Conservation (phyloP, 2,888 invertebrate genomes). For the Phlogophora meticulosa region DNA sequence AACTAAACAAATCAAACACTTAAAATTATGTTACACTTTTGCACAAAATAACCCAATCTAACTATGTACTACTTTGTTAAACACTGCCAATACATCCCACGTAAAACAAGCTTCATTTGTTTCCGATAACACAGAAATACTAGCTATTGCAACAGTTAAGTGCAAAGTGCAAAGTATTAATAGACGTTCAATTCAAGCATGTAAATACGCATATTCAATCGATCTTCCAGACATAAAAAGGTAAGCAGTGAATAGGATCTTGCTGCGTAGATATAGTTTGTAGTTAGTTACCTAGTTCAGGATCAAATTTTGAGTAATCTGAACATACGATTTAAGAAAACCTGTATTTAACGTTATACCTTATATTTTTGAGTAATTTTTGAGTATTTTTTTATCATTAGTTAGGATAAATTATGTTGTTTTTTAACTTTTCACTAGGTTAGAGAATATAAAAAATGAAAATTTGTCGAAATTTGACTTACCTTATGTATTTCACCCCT, state of each 20-base stretch:
- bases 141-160: not conserved
- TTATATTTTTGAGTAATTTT: too few species aligned
- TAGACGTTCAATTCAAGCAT: slow-evolving; percentile 8
- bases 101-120: slow-evolving; percentile 15
- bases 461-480: slow-evolving; percentile 31
- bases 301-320: too few species aligned
- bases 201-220: not conserved
- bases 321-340: too few species aligned
- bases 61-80: not conserved
- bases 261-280: not conserved
- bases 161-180: slow-evolving; percentile 27
- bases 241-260: not conserved
- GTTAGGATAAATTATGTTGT: not conserved
- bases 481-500: slow-evolving; percentile 56
- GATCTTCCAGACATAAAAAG: not conserved
- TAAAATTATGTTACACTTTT: not conserved
- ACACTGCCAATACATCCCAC: not conserved
- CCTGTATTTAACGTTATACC: too few species aligned
- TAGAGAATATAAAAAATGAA: not conserved
- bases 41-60: not conserved
- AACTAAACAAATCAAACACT: not conserved
- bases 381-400: too few species aligned
- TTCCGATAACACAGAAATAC: slow-evolving; percentile 6
- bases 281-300: too few species aligned
- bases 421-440: not conserved